Percentiles rank a stretch among this genome's conserved stretches.
Evolutionary conservation across 2,113 vertebrate species (phyloP).

Genomic region (Hippolais icterina): DNA sequence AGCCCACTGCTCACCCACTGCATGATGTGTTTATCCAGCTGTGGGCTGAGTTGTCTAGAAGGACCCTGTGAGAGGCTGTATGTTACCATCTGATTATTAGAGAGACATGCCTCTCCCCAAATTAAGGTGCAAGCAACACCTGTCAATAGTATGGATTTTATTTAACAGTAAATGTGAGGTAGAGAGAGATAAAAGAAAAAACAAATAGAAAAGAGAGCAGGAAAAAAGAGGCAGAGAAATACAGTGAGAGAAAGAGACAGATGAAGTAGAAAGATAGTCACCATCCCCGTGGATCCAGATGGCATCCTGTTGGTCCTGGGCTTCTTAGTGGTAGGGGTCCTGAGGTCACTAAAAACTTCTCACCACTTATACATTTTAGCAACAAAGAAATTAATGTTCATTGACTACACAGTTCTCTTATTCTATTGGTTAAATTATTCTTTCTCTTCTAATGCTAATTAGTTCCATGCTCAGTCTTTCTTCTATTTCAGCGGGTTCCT

Average conservation of each 20-base stretch:
- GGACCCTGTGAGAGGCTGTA: not conserved
- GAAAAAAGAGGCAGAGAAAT: not conserved
- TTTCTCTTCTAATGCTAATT: not conserved
- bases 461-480: not conserved
- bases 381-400: not conserved
- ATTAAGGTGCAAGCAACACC: not conserved
- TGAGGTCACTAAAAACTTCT: not conserved
- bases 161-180: not conserved
- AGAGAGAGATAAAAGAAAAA: not conserved
- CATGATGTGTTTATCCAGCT: not conserved
- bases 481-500: not conserved
- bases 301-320: fast-evolving
- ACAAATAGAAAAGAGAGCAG: not conserved
- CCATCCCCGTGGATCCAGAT: not conserved
- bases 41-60: not conserved
- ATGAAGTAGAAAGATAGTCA: not conserved
- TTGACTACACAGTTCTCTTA: not conserved
- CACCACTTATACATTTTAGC: not conserved
- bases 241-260: not conserved
- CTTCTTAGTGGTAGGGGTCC: not conserved
- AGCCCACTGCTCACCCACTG: not conserved
- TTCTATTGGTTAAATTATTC: not conserved
- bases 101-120: not conserved
- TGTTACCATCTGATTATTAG: not conserved
- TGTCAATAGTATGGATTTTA: not conserved